A percentile compares a stretch with the other conserved stretches of the same genome.
These are phyloP conservation scores for Diadema setosum DNA, from an alignment of 35 echinoderm and acorn worm genomes.

Conservation along the genomic window DNA sequence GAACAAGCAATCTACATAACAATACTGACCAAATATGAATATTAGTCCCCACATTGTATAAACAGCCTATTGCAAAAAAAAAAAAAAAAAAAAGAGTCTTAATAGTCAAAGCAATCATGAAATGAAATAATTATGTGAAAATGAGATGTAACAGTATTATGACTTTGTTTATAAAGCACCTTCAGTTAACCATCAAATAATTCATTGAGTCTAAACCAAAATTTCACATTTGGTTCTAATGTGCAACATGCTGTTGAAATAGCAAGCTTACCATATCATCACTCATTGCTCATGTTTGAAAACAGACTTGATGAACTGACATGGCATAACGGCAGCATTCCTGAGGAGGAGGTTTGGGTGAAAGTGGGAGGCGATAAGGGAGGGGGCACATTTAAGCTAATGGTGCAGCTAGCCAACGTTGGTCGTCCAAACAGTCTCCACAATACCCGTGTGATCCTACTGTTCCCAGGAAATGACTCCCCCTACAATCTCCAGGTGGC, in stretches of 20 bases:
- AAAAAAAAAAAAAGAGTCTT: too few species aligned
- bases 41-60: too few species aligned
- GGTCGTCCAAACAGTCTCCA: not conserved
- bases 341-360: not conserved
- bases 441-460: not conserved
- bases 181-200: too few species aligned
- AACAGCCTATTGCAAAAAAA: too few species aligned
- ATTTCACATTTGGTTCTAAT: too few species aligned
- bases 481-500: not conserved
- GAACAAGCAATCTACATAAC: not conserved
- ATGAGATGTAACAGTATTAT: not conserved
- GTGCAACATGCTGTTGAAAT: too few species aligned
- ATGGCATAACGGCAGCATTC: not conserved
- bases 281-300: not conserved
- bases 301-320: not conserved
- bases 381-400: not conserved
- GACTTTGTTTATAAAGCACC: not conserved
- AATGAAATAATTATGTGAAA: too few species aligned
- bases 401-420: not conserved
- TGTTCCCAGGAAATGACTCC: conserved; percentile 4
- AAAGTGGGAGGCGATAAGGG: conserved; percentile 41
- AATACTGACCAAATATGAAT: too few species aligned
- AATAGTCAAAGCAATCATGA: too few species aligned
- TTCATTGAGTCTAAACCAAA: too few species aligned
- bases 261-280: too few species aligned